Evolutionary conservation across 2,113 vertebrate genomes (phyloP), one percentile per base, ranked within the genome.

Genomic region (Centrocercus urophasianus): DNA sequence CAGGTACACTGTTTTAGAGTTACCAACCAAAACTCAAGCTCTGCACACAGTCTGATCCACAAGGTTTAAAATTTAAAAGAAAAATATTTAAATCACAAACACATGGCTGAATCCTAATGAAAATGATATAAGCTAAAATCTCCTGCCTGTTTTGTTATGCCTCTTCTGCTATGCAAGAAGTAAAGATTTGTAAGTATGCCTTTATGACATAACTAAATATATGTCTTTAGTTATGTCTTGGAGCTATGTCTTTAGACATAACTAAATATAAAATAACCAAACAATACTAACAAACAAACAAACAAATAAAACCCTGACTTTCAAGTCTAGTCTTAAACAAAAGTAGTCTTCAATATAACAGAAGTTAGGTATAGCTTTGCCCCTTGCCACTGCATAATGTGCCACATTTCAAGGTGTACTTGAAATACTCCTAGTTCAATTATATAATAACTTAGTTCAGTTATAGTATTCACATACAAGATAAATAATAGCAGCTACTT

Each of bases 381-480:
- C 93, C 70, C 43, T 93, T 75, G 38, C 36, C 36, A 82, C 21
- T 52, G 60, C 5, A 78, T 67, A 90, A 52, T 34, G 18, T 19
- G 43, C 59, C 72, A 84, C 24, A 36, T 88, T 92, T 92, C 63
- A 77, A 61, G 57, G 8, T 84, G 10, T 69, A 86, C 34, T 48
- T 83, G 63, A 74, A 70, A 11, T 16, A 34, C 36, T 64, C 73
- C 71, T 38, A 60, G 30, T 8, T 22, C 38, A 38, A 38, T 38
- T 38, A 38, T 38, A 10, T 38, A 38, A 38, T 47, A 67, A 59
- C 11, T 48, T 20, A 69, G 25, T 56, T 65, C 42, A 69, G 74
- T 80, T 28, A 89, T 10, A 70, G 52, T 19, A 83, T 16, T 59
- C 38, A 94, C 83, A 91, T 52, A 78, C 14, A 86, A 74, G 64